Conservation (phyloP, 92 coral and sea anemone genomes). For the Galaxea fascicularis region DNA sequence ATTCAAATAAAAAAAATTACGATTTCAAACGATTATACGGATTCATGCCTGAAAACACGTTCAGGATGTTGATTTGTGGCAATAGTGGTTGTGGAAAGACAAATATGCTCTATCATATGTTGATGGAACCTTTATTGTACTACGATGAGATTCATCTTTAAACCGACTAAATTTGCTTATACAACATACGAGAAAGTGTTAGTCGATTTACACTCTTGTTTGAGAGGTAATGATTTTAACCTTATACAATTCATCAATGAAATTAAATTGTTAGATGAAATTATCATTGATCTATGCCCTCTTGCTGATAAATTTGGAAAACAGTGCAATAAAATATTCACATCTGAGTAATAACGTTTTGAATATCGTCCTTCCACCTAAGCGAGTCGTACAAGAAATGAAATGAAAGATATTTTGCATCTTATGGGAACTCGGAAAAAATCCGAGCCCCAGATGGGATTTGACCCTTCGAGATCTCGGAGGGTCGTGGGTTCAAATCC, state of each 20-base stretch:
- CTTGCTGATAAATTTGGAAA: not conserved
- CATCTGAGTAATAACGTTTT: not conserved
- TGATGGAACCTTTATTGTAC: not conserved
- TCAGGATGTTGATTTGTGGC: slow-evolving; percentile 5
- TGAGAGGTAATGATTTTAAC: not conserved
- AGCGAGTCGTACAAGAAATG: no score
- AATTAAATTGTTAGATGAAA: not conserved
- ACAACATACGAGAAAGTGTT: slow-evolving; percentile 18
- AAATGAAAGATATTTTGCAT: no score
- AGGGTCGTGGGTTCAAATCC: no score
- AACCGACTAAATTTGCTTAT: slow-evolving; percentile 12
- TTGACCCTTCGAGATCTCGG: no score
- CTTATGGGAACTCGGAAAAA: no score
- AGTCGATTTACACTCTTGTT: not conserved
- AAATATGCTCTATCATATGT: not conserved
- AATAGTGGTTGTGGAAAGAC: not conserved
- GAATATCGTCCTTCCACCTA: no score
- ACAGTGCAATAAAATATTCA: not conserved
- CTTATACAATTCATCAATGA: not conserved
- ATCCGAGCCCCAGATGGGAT: no score
- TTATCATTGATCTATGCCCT: not conserved
- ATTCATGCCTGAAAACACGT: not conserved
- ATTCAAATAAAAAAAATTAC: not conserved
- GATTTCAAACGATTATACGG: not conserved
- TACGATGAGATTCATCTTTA: not conserved